Base-by-base conservation (phyloP, 2,888 invertebrate genomes). In the Sinotaia quadrata region DNA sequence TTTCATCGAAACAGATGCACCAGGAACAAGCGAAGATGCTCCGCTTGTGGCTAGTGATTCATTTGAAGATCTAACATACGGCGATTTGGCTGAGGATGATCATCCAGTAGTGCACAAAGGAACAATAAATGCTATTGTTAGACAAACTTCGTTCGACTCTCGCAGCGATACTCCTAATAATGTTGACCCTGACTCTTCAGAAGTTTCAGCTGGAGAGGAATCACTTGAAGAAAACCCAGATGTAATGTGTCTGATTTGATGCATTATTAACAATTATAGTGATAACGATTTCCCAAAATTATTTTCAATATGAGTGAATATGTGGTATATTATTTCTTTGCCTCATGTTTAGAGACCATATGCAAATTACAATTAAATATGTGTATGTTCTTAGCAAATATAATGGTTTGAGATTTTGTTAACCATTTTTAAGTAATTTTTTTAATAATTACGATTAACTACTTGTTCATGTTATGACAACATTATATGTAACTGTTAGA, bases 11-110 rank as follows among this genome's bases (percentile, higher is more conserved):
- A 79, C 80, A 57, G 75, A 79, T 36, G 80, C 80, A 21, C 92
- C 92, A 24, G 92, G 92, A 31, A 91, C 91, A 61, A 90, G 91
- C 54, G 84, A 88, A 29, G 93, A 93, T 84, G 92, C 92, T 80
- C 91, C 93, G 86, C 89, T 94, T 49, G 91, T 93, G 62, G 92
- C 93, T 15, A 75, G 82, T 49, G 85, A 87, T 69, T 83, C 84
- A 10, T 85, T 81, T 70, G 87, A 85, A 71, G 84, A 86, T 57
- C 75, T 87, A n/a, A 75, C 69, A 60, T 78, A 78, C 21, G 56
- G 59, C 27, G 69, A 65, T n/a, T 41, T 57, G n/a, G 54, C 49
- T 4, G 71, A 51, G 7, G 57, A 18, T 12, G 66, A 33, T 41
- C 54, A 54, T 52, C 31, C 59, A 21, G 37, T 41, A 49, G 59